These are phyloP conservation scores for honey bee (Apis mellifera) DNA, from an alignment of 1,140 invertebrate species.

Conservation along the genomic window Amel_HAv3.1 CM009943.2:5216001-5216500, in stretches of 20 bases:
- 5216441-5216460: not conserved
- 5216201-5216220: not conserved
- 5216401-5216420: not conserved
- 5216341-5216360: constrained; percentile 1
- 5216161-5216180: constrained; percentile 26
- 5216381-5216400: no score
- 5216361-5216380: not conserved
- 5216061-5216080: constrained; percentile 46
- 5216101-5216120: constrained; percentile 38
- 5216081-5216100: constrained; percentile 43
- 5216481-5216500: not conserved
- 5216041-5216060: constrained; percentile 49
- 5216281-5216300: not conserved
- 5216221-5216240: no score
- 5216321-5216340: not conserved
- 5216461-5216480: not conserved
- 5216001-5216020: not conserved
- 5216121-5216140: constrained; percentile 8
- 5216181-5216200: not conserved
- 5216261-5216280: not conserved
- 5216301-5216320: not conserved
- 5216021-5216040: not conserved
- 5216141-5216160: not conserved
- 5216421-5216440: not conserved
- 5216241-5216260: not conserved